Percentiles rank a stretch among this genome's conserved stretches.
Evolutionary conservation across 2,888 invertebrate species (phyloP).

Genomic region (Escarpia spicata): DNA sequence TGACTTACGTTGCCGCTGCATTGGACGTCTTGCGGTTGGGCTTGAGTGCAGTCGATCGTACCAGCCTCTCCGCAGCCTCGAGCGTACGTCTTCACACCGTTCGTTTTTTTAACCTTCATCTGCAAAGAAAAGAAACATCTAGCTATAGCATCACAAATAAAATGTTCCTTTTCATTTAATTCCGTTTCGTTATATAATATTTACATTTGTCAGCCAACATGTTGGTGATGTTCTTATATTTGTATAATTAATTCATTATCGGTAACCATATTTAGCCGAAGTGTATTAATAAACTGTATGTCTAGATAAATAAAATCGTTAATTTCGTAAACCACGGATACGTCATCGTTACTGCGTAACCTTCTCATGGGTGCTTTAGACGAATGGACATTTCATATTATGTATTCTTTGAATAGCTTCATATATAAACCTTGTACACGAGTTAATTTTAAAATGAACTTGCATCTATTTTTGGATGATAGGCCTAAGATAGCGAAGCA

Average conservation of each 20-base stretch:
- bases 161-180: too few relatives aligned
- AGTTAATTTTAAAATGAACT: background rate
- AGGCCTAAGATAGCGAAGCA: background rate
- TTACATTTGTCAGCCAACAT: too few relatives aligned
- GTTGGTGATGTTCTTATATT: too few relatives aligned
- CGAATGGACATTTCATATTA: background rate
- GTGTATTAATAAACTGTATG: too few relatives aligned
- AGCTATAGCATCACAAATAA: too few relatives aligned
- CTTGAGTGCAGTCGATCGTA: background rate
- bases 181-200: too few relatives aligned
- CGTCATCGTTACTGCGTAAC: background rate
- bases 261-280: too few relatives aligned
- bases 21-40: background rate
- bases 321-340: too few relatives aligned
- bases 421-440: background rate
- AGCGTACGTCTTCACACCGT: constrained; percentile 13
- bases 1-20: background rate
- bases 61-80: background rate
- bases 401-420: background rate
- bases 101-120: background rate
- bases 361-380: background rate
- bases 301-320: too few relatives aligned
- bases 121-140: background rate
- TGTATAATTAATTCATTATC: too few relatives aligned
- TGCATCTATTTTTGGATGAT: background rate